Evolutionary conservation across 1,140 invertebrate species (phyloP).

Genomic region (Zaprionus ornatus): DNA sequence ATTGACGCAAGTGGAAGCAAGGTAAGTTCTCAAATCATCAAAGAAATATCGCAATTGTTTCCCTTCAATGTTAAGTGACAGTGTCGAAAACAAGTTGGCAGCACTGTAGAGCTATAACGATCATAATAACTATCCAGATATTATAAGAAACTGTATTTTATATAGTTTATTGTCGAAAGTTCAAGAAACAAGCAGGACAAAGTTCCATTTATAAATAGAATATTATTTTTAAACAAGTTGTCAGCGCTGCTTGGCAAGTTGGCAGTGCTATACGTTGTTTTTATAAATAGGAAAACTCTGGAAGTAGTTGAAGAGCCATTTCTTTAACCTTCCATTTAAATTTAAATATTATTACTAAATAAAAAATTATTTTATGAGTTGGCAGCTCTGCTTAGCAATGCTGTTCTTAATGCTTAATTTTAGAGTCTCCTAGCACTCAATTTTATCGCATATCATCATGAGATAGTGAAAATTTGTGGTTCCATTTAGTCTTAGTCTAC

Average conservation of each 20-base stretch:
- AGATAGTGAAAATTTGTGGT: background rate
- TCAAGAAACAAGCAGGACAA: background rate
- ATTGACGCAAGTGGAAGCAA: slow-evolving; percentile 33
- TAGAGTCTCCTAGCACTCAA: too few relatives aligned
- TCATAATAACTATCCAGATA: background rate
- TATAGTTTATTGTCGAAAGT: background rate
- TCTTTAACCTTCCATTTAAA: too few relatives aligned
- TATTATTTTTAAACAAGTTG: background rate
- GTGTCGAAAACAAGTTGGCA: background rate
- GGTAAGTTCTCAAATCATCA: slow-evolving; percentile 14
- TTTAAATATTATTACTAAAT: too few relatives aligned
- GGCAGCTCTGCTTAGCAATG: too few relatives aligned
- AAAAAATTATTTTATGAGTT: too few relatives aligned
- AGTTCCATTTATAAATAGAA: background rate
- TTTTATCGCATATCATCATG: too few relatives aligned
- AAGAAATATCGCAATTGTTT: slow-evolving; percentile 1
- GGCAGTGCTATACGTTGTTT: background rate
- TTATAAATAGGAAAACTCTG: background rate
- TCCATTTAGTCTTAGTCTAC: background rate
- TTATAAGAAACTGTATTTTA: background rate
- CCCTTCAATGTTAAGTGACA: background rate
- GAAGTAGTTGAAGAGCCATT: background rate
- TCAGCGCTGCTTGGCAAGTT: background rate
- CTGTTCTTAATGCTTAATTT: too few relatives aligned
- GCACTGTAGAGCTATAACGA: background rate